Base-by-base conservation (phyloP, 2,113 vertebrate genomes). In the Cephalopterus ornatus region DNA sequence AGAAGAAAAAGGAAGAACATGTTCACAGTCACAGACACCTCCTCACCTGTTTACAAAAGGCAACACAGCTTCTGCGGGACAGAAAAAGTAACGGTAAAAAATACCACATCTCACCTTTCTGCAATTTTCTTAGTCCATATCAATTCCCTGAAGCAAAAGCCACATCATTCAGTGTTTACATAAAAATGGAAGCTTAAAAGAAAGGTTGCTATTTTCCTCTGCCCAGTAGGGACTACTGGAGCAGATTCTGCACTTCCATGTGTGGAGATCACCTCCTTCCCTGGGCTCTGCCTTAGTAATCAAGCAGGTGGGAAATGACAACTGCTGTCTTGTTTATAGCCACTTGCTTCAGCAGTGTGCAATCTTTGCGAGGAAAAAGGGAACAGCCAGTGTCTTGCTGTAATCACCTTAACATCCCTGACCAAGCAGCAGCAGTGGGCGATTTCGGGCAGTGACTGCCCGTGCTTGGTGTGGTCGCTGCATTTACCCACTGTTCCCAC, bases 1-100 rank as follows among this genome's bases (percentile, higher is more conserved):
- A 97, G 95, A 96, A 98, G 92, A 97, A 97, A 91, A 97, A 91
- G 80, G 94, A 93, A 97, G 94, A 95, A 92, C 87, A 71, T 78
- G 89, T 91, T 97, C 88, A 68, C 71, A 92, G 77, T 47, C 68
- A 76, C 61, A 58, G 83, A 81, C 53, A 81, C 74, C 73, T 56
- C 71, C 81, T 93, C 95, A 93, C 81, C 96, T 96, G 87, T 79
- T 93, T 75, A 65, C 7, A 0, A 50, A 73, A 94, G 86, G 75
- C 59, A 83, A 47, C 5, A 18, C 4, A 6, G 65, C 59, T 65
- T 76, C 89, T 95, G 46, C 65, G 65, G 85, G 41, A 56, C 61
- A 73, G 72, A 78, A 84, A 91, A 93, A 81, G 75, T 33, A 72
- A 11, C 0, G 0, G 56, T 68, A 85, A 66, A 90, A 93, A 75